Conservation (phyloP, 1,140 invertebrate genomes). For the Panagrolaimus sp. region DNA sequence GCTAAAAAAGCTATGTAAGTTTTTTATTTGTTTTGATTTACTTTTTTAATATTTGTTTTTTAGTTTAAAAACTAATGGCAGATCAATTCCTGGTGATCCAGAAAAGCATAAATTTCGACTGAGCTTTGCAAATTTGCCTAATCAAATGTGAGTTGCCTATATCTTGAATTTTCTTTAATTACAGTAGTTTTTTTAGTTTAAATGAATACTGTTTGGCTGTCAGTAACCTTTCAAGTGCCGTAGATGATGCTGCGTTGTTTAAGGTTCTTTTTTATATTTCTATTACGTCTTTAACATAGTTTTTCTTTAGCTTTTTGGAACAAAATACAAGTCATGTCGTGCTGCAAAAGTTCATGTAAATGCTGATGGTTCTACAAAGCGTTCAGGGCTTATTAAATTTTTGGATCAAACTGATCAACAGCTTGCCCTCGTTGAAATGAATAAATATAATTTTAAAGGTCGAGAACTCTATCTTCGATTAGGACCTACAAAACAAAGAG, state of each 20-base stretch:
- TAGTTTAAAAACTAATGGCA: constrained; percentile 30
- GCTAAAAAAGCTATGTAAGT: not conserved
- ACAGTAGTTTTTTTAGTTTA: constrained; percentile 22
- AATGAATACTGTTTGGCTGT: constrained; percentile 52
- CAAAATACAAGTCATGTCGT: constrained; percentile 45
- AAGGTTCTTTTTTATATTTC: constrained; percentile 39
- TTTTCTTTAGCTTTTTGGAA: constrained; percentile 49
- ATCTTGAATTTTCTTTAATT: constrained; percentile 15
- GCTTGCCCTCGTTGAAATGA: constrained; percentile 49
- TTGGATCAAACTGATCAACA: constrained; percentile 49
- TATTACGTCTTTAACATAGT: not conserved
- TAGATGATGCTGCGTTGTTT: constrained; percentile 47
- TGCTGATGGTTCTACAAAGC: constrained; percentile 44
- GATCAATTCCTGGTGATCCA: constrained; percentile 36
- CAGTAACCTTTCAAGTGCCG: constrained; percentile 38
- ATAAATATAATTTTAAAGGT: constrained; percentile 40
- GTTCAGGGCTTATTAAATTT: constrained; percentile 9
- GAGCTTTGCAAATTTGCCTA: constrained; percentile 52
- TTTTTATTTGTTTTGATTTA: constrained; percentile 32
- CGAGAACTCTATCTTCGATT: constrained; percentile 46
- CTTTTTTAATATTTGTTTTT: constrained; percentile 53
- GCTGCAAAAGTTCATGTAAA: constrained; percentile 54
- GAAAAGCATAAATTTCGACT: constrained; percentile 41
- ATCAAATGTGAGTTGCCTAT: constrained; percentile 31
- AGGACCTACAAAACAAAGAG: constrained; percentile 41